phyloP scores from a whole-genome alignment of 1,140 invertebrate species.

The Steinernema khuongi region DNA sequence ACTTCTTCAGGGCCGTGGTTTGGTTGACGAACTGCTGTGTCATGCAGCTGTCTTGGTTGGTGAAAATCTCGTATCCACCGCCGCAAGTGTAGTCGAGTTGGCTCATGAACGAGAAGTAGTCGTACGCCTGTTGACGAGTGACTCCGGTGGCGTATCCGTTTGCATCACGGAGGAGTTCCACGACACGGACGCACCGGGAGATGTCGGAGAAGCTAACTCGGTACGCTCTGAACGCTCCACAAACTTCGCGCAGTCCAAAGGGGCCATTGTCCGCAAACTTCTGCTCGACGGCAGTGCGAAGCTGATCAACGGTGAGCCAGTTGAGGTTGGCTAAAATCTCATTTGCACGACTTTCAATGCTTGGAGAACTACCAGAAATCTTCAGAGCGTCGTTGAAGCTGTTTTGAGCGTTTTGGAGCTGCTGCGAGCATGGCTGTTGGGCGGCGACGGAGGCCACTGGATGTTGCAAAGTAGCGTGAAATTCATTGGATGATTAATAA shows the following conservation, averaged over 20 bases:
- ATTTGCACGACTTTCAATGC: background rate
- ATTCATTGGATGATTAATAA: background rate
- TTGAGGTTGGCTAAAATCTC: background rate
- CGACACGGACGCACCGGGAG: background rate
- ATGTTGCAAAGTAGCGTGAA: background rate
- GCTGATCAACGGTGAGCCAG: background rate
- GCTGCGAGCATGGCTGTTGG: background rate
- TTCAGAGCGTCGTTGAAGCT: background rate
- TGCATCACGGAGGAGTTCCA: background rate
- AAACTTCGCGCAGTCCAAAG: background rate
- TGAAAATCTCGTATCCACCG: slow-evolving; percentile 10
- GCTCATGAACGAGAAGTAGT: background rate
- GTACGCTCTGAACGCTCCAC: background rate
- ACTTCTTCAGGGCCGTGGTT: background rate
- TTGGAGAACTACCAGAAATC: background rate
- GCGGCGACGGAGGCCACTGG: background rate
- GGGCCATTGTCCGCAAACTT: background rate
- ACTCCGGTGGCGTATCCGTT: background rate
- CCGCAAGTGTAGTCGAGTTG: background rate
- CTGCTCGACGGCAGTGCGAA: background rate
- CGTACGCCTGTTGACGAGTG: background rate
- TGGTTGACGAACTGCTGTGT: background rate
- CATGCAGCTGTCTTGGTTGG: background rate
- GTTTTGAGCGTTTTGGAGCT: background rate
- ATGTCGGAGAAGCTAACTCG: background rate